phyloP scores from a whole-genome alignment of 2,888 invertebrate genomes.

The Dolomedes plantarius region DNA sequence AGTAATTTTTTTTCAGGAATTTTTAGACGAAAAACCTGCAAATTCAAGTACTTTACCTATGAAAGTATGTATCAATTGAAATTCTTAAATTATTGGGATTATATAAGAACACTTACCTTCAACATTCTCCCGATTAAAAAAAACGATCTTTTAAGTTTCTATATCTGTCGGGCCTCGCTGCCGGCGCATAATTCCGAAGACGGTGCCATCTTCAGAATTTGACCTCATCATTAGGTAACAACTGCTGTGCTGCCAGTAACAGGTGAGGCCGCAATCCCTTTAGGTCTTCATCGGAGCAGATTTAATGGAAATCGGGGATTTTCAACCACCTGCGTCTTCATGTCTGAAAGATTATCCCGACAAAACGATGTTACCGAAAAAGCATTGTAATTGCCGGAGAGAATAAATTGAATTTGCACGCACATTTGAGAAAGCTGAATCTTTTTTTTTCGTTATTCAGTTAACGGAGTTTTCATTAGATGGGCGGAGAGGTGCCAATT shows the following conservation, averaged over 20 bases:
- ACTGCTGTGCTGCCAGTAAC: constrained; percentile 7
- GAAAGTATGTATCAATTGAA: no score
- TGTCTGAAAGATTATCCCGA: constrained; percentile 54
- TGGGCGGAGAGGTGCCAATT: neutral
- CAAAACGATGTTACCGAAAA: constrained; percentile 37
- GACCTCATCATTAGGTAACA: constrained; percentile 12
- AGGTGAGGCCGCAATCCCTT: constrained; percentile 39
- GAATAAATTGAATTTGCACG: constrained; percentile 65
- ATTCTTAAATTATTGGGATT: no score
- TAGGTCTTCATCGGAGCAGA: constrained; percentile 54
- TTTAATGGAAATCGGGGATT: constrained; percentile 23
- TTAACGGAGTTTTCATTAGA: neutral
- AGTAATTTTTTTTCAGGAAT: no score
- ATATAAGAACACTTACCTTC: no score
- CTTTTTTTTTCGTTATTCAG: neutral
- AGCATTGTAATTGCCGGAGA: constrained; percentile 48
- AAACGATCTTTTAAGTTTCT: no score
- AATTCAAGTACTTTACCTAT: no score
- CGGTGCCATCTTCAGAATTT: neutral
- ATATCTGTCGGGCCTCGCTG: no score
- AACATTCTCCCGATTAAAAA: no score
- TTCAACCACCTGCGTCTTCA: constrained; percentile 52
- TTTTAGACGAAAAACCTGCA: no score
- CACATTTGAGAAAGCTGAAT: neutral
- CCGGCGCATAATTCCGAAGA: no score